A percentile compares a stretch with the other conserved stretches of the same genome.
Conservation (phyloP, 2,888 invertebrate genomes). For the Leptopterna dolabrata region DNA sequence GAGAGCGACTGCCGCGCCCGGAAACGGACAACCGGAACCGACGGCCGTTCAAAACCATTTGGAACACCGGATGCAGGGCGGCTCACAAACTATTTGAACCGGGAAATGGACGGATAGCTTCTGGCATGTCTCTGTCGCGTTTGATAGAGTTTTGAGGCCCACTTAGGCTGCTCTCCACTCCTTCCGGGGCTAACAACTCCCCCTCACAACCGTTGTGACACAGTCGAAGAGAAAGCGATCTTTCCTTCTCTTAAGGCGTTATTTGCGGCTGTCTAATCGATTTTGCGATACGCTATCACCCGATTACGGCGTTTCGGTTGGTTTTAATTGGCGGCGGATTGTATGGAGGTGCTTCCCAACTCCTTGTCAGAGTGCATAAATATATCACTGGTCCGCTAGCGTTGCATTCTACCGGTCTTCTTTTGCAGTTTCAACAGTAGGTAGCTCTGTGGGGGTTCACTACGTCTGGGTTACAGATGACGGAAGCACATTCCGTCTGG, state of each 20-base stretch:
- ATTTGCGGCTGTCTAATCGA: neutral
- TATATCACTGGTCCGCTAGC: no score
- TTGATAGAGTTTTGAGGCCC: neutral
- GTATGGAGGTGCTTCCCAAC: no score
- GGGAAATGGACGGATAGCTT: conserved; percentile 2
- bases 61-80: neutral
- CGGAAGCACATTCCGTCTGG: no score
- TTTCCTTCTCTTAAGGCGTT: neutral
- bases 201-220: neutral
- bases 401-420: no score
- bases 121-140: neutral
- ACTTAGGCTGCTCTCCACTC: neutral
- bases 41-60: neutral
- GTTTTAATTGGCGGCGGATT: no score
- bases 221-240: neutral
- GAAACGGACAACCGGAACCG: neutral
- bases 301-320: no score
- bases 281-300: neutral
- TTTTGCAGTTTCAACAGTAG: no score
- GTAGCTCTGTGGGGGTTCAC: no score
- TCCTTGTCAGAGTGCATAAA: no score
- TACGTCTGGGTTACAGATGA: no score
- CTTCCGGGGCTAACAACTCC: neutral
- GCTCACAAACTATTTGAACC: neutral
- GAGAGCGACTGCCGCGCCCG: neutral